Evolutionary conservation across 2,113 vertebrate genomes (phyloP).

Genomic region (Capra hircus): DNA sequence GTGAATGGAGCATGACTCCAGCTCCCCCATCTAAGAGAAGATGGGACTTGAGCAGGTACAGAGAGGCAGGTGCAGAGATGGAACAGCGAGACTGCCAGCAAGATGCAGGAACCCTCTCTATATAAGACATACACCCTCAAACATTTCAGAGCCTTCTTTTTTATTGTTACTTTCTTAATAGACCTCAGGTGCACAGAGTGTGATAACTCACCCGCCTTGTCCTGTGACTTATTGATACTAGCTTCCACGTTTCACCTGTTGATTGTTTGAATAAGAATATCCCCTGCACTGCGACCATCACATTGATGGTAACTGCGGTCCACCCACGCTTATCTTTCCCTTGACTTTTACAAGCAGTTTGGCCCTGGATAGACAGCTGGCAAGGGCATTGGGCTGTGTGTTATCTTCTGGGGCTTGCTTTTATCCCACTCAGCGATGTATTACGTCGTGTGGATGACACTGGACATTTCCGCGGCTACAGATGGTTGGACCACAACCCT

Average conservation of each 20-base stretch:
- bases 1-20: background rate
- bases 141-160: background rate
- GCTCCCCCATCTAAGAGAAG: background rate
- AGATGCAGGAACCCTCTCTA: background rate
- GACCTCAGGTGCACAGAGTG: background rate
- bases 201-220: background rate
- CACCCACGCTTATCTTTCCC: background rate
- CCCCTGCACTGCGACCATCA: background rate
- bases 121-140: background rate
- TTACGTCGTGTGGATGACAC: background rate
- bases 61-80: background rate
- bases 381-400: background rate
- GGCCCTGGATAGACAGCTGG: background rate
- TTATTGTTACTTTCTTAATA: background rate
- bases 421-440: fast-evolving
- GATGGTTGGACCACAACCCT: fast-evolving
- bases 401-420: background rate
- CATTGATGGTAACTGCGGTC: background rate
- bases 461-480: background rate
- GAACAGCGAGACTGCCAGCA: fast-evolving
- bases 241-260: background rate
- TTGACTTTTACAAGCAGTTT: background rate
- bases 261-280: background rate
- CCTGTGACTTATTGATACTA: background rate
- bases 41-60: background rate